Conservation (phyloP, 2,888 invertebrate species). For the Macrosoma leucophasiata region DNA sequence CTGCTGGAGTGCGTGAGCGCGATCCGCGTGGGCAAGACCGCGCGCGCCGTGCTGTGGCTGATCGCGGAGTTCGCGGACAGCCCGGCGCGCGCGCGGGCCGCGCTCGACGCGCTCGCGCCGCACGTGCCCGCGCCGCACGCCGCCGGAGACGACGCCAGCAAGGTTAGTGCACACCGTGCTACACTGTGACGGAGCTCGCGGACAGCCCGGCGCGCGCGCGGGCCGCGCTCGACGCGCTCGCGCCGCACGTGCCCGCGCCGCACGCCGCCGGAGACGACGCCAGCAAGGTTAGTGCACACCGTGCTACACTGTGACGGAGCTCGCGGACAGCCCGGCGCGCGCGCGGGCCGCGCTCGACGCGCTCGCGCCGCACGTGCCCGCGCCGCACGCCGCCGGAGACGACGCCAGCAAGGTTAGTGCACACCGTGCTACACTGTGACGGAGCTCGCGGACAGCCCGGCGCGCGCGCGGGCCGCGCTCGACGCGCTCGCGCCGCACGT, state of each 20-base stretch:
- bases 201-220: slow-evolving; percentile 84
- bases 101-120: slow-evolving; percentile 81
- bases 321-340: slow-evolving; percentile 85
- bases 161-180: slow-evolving; percentile 1
- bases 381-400: slow-evolving; percentile 20
- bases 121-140: slow-evolving; percentile 38
- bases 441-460: slow-evolving; percentile 89
- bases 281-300: slow-evolving; percentile 1
- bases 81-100: slow-evolving; percentile 84
- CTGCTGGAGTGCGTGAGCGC: slow-evolving; percentile 88
- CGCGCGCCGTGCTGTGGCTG: slow-evolving; percentile 97
- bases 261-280: slow-evolving; percentile 12
- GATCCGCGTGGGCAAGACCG: slow-evolving; percentile 93
- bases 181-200: slow-evolving; percentile 98
- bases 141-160: slow-evolving; percentile 8
- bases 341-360: slow-evolving; percentile 87
- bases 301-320: slow-evolving; percentile 87
- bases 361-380: slow-evolving; percentile 64
- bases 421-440: too few relatives aligned
- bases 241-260: slow-evolving; percentile 37
- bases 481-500: slow-evolving; percentile 76
- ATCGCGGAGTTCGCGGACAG: slow-evolving; percentile 95
- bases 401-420: slow-evolving; percentile 2
- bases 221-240: slow-evolving; percentile 85
- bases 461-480: slow-evolving; percentile 88